Base-by-base conservation (phyloP, 2,888 invertebrate species). In the Ferdinandea cuprea region DNA sequence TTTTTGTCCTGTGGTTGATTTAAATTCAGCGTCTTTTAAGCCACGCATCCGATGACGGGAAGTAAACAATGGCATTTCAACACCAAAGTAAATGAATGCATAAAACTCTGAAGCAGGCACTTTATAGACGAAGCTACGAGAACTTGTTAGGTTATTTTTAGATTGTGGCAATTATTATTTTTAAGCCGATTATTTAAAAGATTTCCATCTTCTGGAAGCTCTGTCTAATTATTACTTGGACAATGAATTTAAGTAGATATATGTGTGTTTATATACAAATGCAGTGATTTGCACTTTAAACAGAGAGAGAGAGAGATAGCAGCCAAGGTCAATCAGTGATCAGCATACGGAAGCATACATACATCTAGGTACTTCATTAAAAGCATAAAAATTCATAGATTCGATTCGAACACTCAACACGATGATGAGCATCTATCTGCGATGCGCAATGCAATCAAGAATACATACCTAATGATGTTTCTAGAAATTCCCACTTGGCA, bases 281-380 rank as follows among this genome's bases (percentile, higher is more conserved):
- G 59, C 37, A 21, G 42, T 44, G 66, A 68, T 76, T 59, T 68
- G 74, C 74, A 68, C 66, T 76, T 76, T 19, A 50, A 58, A 28
- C 35, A 56, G 17, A 50, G 30, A 56, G 19, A n/a, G n/a, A n/a
- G n/a, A n/a, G n/a, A n/a, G n/a, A n/a, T n/a, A n/a, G n/a, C n/a
- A 56, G 56, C 30, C 73, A 65, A 56, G 73, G 73, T 65, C 56
- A 46, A n/a, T 15, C 28, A 15, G 63, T 40, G 54, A 56, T 73
- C 19, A 37, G 32, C 46, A 25, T 30, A 30, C 30, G 56, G 32
- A 42, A 46, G 19, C 11, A 19, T 32, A n/a, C n/a, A n/a, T n/a
- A n/a, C n/a, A n/a, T n/a, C n/a, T n/a, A n/a, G n/a, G 13, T 35
- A 46, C 13, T 9, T 52, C 5, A 40, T 8, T 52, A 37, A 1